Evolutionary conservation across 1,140 invertebrate genomes (phyloP), one percentile per base, ranked within the genome.

Genomic region (Armadillidium nasatum): DNA sequence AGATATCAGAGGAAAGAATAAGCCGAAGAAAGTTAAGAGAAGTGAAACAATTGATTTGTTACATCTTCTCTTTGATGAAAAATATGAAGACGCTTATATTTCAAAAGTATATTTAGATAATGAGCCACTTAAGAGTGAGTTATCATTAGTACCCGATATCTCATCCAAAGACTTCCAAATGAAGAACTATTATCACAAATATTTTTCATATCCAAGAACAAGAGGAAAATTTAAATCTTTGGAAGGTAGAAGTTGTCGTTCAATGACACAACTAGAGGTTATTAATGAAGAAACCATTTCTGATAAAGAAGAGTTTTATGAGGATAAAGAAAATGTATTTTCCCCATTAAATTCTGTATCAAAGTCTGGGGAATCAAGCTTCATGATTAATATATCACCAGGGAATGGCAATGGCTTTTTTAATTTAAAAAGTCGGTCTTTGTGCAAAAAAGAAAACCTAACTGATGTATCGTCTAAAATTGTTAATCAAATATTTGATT

Each of bases 71-170:
- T 60, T 60, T 19, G 50, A 60, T 60, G 50, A 60, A 2, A 60
- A 60, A 19, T 60, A 60, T 19, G 50, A 60, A 60, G 50, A 60
- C 19, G 50, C 50, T 60, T 60, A 60, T 60, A 60, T 60, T 15
- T 60, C 50, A 19, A 60, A 60, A 19, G 50, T 60, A 60, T 60
- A 13, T 60, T 60, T 60, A 19, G 50, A 33, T 33, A 33, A 1
- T 33, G 33, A 33, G 6, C 33, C 33, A 33, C 6, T 6, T 3
- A 33, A 33, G 33, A 33, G 6, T 33, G 33, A 33, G 6, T 33
- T 33, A 33, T 33, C 33, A 33, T 33, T 33, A 33, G 33, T 33
- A 33, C 33, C 33, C 6, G 33, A 33, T 33, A 33, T 33, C 33
- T 33, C 33, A 6, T 6, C 33, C 1, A 33, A 33, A 33, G 33